phyloP scores from a whole-genome alignment of 2,888 invertebrate species.

The Parapristionchus giblindavisi region DNA sequence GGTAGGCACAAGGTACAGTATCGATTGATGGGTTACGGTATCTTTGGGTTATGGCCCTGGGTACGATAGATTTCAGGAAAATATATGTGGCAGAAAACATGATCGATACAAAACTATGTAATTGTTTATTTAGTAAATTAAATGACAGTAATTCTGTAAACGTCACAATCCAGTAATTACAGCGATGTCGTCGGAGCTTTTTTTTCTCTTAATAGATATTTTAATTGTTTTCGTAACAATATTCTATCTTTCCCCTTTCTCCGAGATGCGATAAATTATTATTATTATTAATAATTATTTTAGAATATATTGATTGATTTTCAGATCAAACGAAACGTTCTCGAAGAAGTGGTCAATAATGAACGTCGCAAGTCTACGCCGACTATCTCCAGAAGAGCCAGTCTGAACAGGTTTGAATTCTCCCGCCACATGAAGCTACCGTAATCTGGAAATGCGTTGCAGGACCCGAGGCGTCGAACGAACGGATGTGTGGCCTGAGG shows the following conservation, averaged over 20 bases:
- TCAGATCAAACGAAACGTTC: slow-evolving; percentile 55
- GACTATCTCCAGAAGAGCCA: slow-evolving; percentile 61
- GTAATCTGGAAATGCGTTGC: background rate
- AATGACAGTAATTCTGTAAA: too few species aligned
- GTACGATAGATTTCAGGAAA: too few species aligned
- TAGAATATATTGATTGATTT: slow-evolving; percentile 19
- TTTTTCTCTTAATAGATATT: too few species aligned
- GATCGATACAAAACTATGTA: too few species aligned
- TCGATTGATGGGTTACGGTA: slow-evolving; percentile 1
- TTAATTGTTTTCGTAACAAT: too few species aligned
- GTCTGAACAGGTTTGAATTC: slow-evolving; percentile 53
- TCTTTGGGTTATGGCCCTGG: background rate
- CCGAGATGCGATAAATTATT: too few species aligned
- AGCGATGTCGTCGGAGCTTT: too few species aligned
- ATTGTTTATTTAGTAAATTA: too few species aligned
- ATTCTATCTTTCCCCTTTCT: too few species aligned
- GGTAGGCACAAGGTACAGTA: background rate
- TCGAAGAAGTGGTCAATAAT: slow-evolving; percentile 54
- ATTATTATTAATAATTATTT: too few species aligned
- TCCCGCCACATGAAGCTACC: background rate
- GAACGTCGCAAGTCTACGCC: slow-evolving; percentile 66
- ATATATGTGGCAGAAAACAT: too few species aligned
- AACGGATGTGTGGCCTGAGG: slow-evolving; percentile 68
- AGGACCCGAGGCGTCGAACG: slow-evolving; percentile 47
- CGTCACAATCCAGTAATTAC: too few species aligned